Evolutionary conservation across 2,888 invertebrate genomes (phyloP), one percentile per base, ranked within the genome.

Genomic region (Mechanitis messenoides): DNA sequence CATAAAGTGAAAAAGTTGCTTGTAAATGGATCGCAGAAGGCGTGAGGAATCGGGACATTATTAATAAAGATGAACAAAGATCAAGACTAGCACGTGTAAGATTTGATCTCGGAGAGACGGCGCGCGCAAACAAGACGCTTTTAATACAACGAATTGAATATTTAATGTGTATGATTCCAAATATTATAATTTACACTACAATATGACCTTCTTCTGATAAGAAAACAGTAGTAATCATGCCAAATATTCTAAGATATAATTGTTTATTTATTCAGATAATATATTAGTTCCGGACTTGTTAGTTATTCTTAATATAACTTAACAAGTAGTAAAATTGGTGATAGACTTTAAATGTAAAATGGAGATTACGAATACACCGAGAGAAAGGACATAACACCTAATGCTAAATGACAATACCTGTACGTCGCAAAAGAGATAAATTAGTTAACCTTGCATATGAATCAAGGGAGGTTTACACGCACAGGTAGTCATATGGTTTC

Each of bases 401-500:
- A 9, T 42, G 3, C 7, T 7, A 42, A 11, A 9, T 42, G 42
- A 42, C 42, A 42, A 9, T 11, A 42, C 9, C 9, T 42, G 50
- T 7, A 6, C 50, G 31, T 50, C 9, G 31, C 50, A 28, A 28
- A 50, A 9, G 50, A 50, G 28, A 31, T 50, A 50, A 50, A 50
- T 11, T 28, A 50, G 31, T 50, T 50, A 50, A 50, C 50, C 50
- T 50, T 50, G 50, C 50, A 50, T 42, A 42, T 42, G 42, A 42
- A 42, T 31, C 50, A 31, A 47, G 50, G 50, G 31, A 31, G 31
- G 50, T 50, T 50, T 50, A 50, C 50, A 6, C 50, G 50, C 50
- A 50, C 31, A 31, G 9, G 54, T 45, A 56, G 6, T 45, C n/a
- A 11, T 56, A 56, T 28, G 56, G 56, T 56, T 56, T 56, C 56